A percentile compares a stretch with the other conserved stretches of the same genome.
Evolutionary conservation across 2,797 vertebrate genomes (phyloP).

Genomic region (Cercopithecus neglectus): DNA sequence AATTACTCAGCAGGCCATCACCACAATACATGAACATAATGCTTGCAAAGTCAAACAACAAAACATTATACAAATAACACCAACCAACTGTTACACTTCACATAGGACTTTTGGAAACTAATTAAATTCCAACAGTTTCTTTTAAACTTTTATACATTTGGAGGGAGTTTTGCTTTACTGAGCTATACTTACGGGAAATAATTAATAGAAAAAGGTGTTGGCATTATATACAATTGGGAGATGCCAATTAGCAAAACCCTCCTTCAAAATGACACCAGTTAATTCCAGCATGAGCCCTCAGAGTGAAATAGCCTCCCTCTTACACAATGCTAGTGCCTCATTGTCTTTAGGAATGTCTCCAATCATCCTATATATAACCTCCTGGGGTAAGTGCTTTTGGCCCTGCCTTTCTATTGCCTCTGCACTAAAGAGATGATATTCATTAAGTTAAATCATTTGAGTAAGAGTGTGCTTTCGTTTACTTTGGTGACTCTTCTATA

Average conservation of each 20-base stretch:
- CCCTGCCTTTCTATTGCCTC: constrained; percentile 34
- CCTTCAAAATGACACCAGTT: constrained; percentile 75
- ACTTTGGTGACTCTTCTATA: neutral
- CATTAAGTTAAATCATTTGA: constrained; percentile 37
- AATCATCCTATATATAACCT: neutral
- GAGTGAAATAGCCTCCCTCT: constrained; percentile 60
- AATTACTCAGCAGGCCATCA: constrained; percentile 82
- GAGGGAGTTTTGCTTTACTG: neutral
- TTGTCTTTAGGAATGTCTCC: constrained; percentile 72
- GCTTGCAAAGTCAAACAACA: constrained; percentile 71
- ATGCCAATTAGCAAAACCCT: constrained; percentile 71
- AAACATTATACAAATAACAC: constrained; percentile 68
- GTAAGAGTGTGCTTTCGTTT: neutral
- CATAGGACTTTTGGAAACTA: constrained; percentile 43
- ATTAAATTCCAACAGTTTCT: constrained; percentile 42
- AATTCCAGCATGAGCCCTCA: constrained; percentile 54
- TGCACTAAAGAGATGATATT: neutral
- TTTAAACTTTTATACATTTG: constrained; percentile 9
- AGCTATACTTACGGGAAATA: constrained; percentile 48
- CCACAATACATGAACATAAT: constrained; percentile 79
- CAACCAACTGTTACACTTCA: constrained; percentile 62
- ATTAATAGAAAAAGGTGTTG: constrained; percentile 72
- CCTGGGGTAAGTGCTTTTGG: constrained; percentile 46
- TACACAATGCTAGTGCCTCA: constrained; percentile 51
- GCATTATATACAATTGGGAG: constrained; percentile 63